Evolutionary conservation across 2,888 invertebrate species (phyloP), one percentile per base, ranked within the genome.

Genomic region (Acholoe squamosa): DNA sequence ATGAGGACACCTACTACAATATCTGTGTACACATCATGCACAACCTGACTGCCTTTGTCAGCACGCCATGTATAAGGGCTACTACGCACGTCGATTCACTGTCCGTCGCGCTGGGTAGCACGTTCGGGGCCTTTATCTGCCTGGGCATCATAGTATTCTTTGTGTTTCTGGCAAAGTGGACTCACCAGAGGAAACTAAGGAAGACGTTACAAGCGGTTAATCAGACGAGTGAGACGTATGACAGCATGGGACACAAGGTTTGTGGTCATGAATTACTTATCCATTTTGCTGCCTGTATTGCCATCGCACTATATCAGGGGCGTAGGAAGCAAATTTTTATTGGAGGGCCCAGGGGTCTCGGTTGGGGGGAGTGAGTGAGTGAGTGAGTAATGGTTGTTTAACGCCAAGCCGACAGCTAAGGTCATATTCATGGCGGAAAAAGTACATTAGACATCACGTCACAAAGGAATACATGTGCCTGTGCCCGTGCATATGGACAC

Each of bases 121-220:
- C 92, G 43, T 93, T 93, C 52, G 93, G 93, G n/a, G 93, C 93
- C 5, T 93, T 93, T 90, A 90, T 93, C 88, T 92, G 92, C 19
- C 90, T 93, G n/a, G 93, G 92, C 43, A 91, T 93, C 90, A 92
- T 93, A 33, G 92, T 93, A 10, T 80, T 92, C n/a, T 92, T 93
- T 80, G 93, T 93, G 34, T 93, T 93, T 89, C 43, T 93, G 54
- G 93, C 93, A 22, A 93, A 93, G 89, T 93, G 93, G 93, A 92
- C 93, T 80, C 92, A 92, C 91, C 90, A 52, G 0, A 90, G 92
- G 7, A 91, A 90, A 84, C 80, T 89, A 31, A 77, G 90, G 10
- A 89, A 91, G 84, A 91, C 90, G 0, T 76, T 92, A n/a, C 90
- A 89, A 43, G 51, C 67, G 34, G 67, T 90, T 28, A 25, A 67